A percentile compares a stretch with the other conserved stretches of the same genome.
phyloP scores from a whole-genome alignment of 2,888 invertebrate species.

The Conops quadrifasciatus region DNA sequence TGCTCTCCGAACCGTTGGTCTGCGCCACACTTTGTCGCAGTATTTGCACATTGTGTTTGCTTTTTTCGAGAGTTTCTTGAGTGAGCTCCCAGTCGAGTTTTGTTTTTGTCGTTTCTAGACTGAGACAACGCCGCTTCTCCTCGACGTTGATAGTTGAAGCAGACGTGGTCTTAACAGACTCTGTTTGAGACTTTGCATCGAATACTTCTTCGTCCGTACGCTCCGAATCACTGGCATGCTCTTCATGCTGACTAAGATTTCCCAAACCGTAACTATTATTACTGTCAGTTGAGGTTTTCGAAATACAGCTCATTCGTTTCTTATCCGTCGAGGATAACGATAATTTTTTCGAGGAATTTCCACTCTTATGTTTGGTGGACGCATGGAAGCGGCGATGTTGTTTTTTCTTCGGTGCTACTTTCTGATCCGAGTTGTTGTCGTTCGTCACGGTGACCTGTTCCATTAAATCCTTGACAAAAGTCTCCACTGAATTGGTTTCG shows the following conservation, averaged over 20 bases:
- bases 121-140: slow-evolving; percentile 58
- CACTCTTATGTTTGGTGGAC: slow-evolving; percentile 46
- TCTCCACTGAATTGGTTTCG: slow-evolving; percentile 67
- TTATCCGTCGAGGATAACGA: slow-evolving; percentile 52
- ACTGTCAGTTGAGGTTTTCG: slow-evolving; percentile 64
- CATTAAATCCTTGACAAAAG: slow-evolving; percentile 70
- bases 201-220: slow-evolving; percentile 57
- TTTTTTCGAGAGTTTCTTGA: slow-evolving; percentile 62
- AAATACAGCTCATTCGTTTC: slow-evolving; percentile 63
- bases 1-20: slow-evolving; percentile 49
- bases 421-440: slow-evolving; percentile 41
- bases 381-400: slow-evolving; percentile 41
- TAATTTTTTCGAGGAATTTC: slow-evolving; percentile 47
- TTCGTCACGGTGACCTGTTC: slow-evolving; percentile 66
- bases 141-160: slow-evolving; percentile 60
- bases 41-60: slow-evolving; percentile 65
- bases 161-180: slow-evolving; percentile 32
- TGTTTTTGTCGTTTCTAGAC: slow-evolving; percentile 54
- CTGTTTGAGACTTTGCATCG: slow-evolving; percentile 43
- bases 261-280: slow-evolving; percentile 54
- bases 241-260: slow-evolving; percentile 37
- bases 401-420: slow-evolving; percentile 29
- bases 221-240: slow-evolving; percentile 43
- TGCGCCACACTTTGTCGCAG: slow-evolving; percentile 59
- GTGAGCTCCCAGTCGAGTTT: slow-evolving; percentile 58